Conservation (phyloP, 2,888 invertebrate species). For the Diadegma fenestrale region DNA sequence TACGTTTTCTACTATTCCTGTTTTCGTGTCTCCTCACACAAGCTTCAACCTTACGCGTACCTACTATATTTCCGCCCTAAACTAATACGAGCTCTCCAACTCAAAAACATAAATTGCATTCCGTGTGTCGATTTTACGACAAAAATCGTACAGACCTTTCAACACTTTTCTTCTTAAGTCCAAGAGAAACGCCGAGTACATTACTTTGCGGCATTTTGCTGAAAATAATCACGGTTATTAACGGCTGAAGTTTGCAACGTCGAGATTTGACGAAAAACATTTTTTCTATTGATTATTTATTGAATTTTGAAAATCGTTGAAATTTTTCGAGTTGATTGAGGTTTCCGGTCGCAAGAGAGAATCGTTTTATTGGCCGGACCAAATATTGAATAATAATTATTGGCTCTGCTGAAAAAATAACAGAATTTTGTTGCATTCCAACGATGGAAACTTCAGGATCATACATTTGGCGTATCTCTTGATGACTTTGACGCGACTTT, state of each 20-base stretch:
- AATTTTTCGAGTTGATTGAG: too few species aligned
- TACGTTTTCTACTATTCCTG: conserved; percentile 34
- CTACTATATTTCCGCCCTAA: conserved; percentile 6
- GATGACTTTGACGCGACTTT: too few species aligned
- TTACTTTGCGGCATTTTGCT: not conserved
- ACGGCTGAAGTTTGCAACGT: not conserved
- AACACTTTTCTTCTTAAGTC: not conserved
- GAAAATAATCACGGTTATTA: not conserved
- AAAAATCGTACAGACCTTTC: not conserved
- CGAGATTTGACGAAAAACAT: too few species aligned
- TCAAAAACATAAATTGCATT: not conserved
- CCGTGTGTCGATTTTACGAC: not conserved
- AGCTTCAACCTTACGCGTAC: not conserved
- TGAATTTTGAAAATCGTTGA: too few species aligned
- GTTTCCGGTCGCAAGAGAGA: too few species aligned
- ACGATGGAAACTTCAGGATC: too few species aligned
- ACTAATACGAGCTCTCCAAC: conserved; percentile 21
- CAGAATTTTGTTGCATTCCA: too few species aligned
- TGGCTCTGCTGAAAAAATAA: too few species aligned
- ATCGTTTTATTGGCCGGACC: too few species aligned
- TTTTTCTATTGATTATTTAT: too few species aligned
- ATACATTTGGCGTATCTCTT: not conserved
- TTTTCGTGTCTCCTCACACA: conserved; percentile 4
- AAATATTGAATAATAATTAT: too few species aligned
- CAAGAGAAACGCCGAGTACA: not conserved